Percentiles rank a stretch among this genome's conserved stretches.
Conservation (phyloP, 2,797 vertebrate genomes). For the Coregonus sp. region DNA sequence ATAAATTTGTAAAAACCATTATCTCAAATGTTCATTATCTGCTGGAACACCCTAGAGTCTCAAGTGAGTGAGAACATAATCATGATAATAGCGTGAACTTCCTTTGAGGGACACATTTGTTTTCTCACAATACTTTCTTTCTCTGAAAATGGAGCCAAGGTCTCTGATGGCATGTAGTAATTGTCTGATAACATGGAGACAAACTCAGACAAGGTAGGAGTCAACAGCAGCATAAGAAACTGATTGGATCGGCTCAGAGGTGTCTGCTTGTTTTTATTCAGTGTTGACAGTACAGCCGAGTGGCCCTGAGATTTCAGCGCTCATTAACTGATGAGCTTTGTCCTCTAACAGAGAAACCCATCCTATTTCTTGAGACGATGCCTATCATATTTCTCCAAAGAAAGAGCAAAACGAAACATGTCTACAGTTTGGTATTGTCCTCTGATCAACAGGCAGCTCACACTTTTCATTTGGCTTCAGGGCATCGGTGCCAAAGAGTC, state of each 20-base stretch:
- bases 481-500: background rate
- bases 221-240: slow-evolving; percentile 50
- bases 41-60: background rate
- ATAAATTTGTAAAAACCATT: background rate
- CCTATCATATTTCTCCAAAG: background rate
- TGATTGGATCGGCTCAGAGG: slow-evolving; percentile 48
- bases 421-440: background rate
- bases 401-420: background rate
- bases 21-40: background rate
- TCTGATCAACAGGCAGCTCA: slow-evolving; percentile 21
- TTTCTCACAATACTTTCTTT: slow-evolving; percentile 30
- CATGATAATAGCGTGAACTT: slow-evolving; percentile 20
- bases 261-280: slow-evolving; percentile 50
- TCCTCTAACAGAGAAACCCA: background rate
- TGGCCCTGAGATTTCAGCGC: slow-evolving; percentile 28
- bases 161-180: slow-evolving; percentile 28
- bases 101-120: slow-evolving; percentile 1
- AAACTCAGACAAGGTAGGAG: slow-evolving; percentile 39
- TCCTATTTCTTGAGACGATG: slow-evolving; percentile 4
- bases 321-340: slow-evolving; percentile 16
- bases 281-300: slow-evolving; percentile 22
- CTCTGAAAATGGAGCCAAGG: slow-evolving; percentile 29
- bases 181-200: slow-evolving; percentile 50
- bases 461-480: slow-evolving; percentile 17
- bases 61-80: background rate